phyloP scores from a whole-genome alignment of 1,140 invertebrate species.

The Hermetia illucens region DNA sequence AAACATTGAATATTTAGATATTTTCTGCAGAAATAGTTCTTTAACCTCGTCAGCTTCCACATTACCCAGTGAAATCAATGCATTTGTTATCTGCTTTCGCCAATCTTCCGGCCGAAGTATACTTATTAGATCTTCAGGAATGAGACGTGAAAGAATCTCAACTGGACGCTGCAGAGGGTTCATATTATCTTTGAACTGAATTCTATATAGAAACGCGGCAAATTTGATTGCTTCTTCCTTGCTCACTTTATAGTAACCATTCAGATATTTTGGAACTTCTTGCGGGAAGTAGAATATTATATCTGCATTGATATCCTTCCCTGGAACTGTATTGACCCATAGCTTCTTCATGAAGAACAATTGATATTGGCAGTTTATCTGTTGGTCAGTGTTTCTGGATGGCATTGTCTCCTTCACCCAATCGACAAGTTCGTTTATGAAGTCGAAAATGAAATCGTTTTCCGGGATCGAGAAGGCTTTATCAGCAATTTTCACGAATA shows the following conservation, averaged over 20 bases:
- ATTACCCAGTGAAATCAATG: constrained; percentile 37
- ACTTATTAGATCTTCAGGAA: constrained; percentile 68
- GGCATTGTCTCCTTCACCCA: constrained; percentile 75
- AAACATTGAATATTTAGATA: constrained; percentile 76
- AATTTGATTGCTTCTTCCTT: constrained; percentile 67
- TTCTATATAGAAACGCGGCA: constrained; percentile 66
- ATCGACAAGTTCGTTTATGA: constrained; percentile 72
- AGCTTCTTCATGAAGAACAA: constrained; percentile 96
- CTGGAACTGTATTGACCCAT: constrained; percentile 82
- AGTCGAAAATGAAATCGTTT: constrained; percentile 91
- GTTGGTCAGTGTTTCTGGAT: constrained; percentile 41
- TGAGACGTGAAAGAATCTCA: constrained; percentile 53
- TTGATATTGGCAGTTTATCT: constrained; percentile 70
- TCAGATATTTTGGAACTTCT: constrained; percentile 82
- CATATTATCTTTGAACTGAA: constrained; percentile 57
- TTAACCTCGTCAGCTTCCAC: constrained; percentile 60
- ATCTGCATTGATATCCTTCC: constrained; percentile 77
- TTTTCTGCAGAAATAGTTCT: constrained; percentile 65
- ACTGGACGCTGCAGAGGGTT: constrained; percentile 41
- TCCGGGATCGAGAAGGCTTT: constrained; percentile 82
- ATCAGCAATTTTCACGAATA: constrained; percentile 86
- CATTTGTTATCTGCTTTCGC: constrained; percentile 57
- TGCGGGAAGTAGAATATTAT: constrained; percentile 91
- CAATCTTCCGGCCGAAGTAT: constrained; percentile 62
- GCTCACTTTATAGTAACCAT: constrained; percentile 72